Conservation (phyloP, 1,140 invertebrate genomes). For the Drosophila obscura region DNA sequence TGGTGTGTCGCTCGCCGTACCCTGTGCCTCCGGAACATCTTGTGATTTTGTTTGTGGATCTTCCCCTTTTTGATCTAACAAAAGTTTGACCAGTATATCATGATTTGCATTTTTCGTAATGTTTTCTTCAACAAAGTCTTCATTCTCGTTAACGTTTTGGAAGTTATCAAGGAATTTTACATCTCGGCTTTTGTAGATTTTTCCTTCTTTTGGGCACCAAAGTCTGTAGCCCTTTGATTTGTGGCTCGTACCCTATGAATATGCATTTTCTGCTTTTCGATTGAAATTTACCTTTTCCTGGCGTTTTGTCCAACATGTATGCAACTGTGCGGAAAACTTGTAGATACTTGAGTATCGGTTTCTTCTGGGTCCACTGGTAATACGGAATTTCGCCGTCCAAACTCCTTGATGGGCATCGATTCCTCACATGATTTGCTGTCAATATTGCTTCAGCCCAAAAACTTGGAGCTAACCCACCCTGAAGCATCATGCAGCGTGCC, state of each 20-base stretch:
- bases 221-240: not conserved
- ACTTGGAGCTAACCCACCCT: conserved; percentile 27
- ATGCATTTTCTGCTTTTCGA: not conserved
- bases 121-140: not conserved
- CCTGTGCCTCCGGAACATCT: not conserved
- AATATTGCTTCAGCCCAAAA: conserved; percentile 34
- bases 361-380: not conserved
- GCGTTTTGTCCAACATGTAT: not conserved
- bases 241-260: not conserved
- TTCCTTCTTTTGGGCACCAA: not conserved
- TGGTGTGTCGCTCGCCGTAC: not conserved
- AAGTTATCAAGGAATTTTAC: conserved; percentile 8
- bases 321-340: not conserved
- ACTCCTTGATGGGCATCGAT: conserved; percentile 58
- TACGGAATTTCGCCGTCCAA: conserved; percentile 9
- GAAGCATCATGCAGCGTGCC: conserved; percentile 59
- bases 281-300: not conserved
- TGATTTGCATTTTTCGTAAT: not conserved
- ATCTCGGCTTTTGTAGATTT: conserved; percentile 6
- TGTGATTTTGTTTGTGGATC: not conserved
- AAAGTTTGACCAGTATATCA: not conserved
- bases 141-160: conserved; percentile 1
- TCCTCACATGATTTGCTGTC: conserved; percentile 56
- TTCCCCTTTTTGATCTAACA: not conserved
- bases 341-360: not conserved